Conservation (phyloP, 2,797 vertebrate species). For the Sciurus carolinensis region DNA sequence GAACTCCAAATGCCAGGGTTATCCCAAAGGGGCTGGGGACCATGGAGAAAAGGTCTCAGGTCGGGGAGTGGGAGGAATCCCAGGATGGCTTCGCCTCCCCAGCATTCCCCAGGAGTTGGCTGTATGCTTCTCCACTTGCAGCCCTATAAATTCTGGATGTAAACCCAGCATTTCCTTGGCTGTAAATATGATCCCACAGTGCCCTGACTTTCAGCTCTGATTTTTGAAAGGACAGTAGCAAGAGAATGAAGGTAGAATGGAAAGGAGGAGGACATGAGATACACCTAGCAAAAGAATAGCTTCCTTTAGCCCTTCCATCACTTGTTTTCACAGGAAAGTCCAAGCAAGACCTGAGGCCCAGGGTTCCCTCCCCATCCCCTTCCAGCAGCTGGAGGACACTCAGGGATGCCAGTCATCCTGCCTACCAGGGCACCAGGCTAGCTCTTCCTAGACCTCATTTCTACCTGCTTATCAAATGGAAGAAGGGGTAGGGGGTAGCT, state of each 20-base stretch:
- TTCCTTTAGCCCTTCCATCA: not conserved
- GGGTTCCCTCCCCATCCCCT: not conserved
- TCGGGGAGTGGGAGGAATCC: not conserved
- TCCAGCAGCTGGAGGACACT: not conserved
- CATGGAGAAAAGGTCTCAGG: not conserved
- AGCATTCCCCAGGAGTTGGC: not conserved
- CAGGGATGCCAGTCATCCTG: not conserved
- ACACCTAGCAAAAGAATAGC: not conserved
- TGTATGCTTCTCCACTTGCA: not conserved
- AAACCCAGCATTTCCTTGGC: not conserved
- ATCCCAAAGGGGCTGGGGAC: not conserved
- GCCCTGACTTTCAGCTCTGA: conserved; percentile 42
- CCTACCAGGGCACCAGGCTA: not conserved
- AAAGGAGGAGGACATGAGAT: not conserved
- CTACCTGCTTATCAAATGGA: not conserved
- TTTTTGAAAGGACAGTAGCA: conserved; percentile 55
- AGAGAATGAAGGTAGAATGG: not conserved
- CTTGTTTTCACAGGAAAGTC: conserved; percentile 2
- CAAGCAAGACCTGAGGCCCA: not conserved
- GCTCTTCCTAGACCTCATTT: not conserved
- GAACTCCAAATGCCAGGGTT: not conserved
- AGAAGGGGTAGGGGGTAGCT: not conserved
- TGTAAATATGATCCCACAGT: conserved; percentile 46
- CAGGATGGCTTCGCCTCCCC: not conserved
- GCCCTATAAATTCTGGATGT: not conserved